Base-by-base conservation (phyloP, 2,797 vertebrate genomes). In the Leuciscus waleckii region DNA sequence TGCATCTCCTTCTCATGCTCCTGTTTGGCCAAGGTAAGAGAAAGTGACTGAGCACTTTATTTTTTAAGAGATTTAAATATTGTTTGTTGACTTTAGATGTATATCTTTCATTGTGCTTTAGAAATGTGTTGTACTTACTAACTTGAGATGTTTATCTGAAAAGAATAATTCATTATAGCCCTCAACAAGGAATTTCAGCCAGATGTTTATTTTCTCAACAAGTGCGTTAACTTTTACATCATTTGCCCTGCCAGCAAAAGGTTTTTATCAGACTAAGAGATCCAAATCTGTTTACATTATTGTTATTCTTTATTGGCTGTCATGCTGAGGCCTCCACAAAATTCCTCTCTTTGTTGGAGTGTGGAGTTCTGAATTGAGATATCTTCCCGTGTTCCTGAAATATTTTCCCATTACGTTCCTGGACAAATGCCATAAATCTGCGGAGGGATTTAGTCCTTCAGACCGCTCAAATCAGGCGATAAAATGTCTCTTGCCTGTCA, bases 1-100 rank as follows among this genome's bases (percentile, higher is more conserved):
- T 91, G 81, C 46, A 56, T 76, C 71, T 93, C 39, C 43, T 95
- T 71, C 61, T 91, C 3, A 13, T 79, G 17, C 74, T 95, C 88
- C 90, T 95, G 81, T 89, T 91, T 88, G 84, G 83, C 80, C 91
- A 92, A 91, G 93, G 92, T 92, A 82, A 69, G 93, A 85, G 79
- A 13, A 78, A 19, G 17, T 61, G 26, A 68, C 39, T 21, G 14
- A 49, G 10, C 4, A 32, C 11, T 65, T 75, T 26, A 10, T 81
- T 69, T 68, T 78, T 23, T 46, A 14, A 4, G 43, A 51, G 11
- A 26, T 32, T 43, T 29, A 5, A 41, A 65, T 61, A 26, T 17
- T 51, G n/a, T 46, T 29, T 32, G n/a, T 74, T 32, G 71, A 32
- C 13, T 63, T 16, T 29, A 63, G 26, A 29, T 63, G 5, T 1